Evolutionary conservation across 2,797 vertebrate species (phyloP).

Genomic region (Heterohyrax brucei): DNA sequence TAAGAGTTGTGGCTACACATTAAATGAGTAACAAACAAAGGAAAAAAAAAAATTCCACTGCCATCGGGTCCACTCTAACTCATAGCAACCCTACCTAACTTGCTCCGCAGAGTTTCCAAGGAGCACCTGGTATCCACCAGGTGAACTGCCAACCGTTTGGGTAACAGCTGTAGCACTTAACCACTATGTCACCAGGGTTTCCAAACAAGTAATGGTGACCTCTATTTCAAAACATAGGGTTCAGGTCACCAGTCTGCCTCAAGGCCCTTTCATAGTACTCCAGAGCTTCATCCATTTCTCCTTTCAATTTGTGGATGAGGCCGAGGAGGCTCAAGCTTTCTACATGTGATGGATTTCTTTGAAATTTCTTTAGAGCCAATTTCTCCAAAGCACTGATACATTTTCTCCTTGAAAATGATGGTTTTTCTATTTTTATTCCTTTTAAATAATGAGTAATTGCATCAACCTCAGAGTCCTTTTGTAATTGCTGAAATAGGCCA

Average conservation of each 20-base stretch:
- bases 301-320: slow-evolving; percentile 80
- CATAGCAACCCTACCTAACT: too few relatives aligned
- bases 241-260: neutral
- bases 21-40: too few relatives aligned
- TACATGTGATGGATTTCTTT: slow-evolving; percentile 45
- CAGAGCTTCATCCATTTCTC: slow-evolving; percentile 70
- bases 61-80: too few relatives aligned
- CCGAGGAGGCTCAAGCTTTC: slow-evolving; percentile 87
- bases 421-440: slow-evolving; percentile 80
- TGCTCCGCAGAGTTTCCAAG: too few relatives aligned
- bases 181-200: too few relatives aligned
- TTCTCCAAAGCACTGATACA: slow-evolving; percentile 51
- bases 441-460: slow-evolving; percentile 89
- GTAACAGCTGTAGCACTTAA: too few relatives aligned
- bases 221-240: too few relatives aligned
- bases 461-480: slow-evolving; percentile 82
- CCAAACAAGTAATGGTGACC: too few relatives aligned
- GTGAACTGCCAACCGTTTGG: too few relatives aligned
- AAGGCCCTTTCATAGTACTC: slow-evolving; percentile 25
- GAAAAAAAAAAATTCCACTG: too few relatives aligned
- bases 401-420: rapidly evolving
- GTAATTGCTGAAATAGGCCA: slow-evolving; percentile 84
- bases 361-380: slow-evolving; percentile 81
- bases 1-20: too few relatives aligned
- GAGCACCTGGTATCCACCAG: too few relatives aligned